A percentile compares a stretch with the other conserved stretches of the same genome.
These are phyloP conservation scores for Corynorhinus townsendii DNA, from an alignment of 2,113 vertebrate genomes.

Conservation along the genomic window DNA sequence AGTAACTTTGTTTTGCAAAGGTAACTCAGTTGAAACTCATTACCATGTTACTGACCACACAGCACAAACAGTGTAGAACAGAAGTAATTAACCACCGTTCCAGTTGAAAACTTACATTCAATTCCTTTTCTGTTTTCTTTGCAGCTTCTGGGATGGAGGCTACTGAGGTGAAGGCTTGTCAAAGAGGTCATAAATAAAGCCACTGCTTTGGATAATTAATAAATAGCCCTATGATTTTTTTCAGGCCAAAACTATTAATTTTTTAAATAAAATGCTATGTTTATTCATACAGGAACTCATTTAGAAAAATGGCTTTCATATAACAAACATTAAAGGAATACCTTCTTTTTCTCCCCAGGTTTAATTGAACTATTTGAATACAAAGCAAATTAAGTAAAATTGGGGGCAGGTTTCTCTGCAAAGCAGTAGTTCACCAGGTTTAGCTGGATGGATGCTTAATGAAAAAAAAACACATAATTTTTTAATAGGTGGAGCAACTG, in stretches of 20 bases:
- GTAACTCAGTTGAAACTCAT: constrained; percentile 54
- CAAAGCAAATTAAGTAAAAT: constrained; percentile 61
- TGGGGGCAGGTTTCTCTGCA: background rate
- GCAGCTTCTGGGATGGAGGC: constrained; percentile 14
- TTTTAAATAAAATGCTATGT: constrained; percentile 40
- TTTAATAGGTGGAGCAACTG: background rate
- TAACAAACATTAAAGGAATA: constrained; percentile 42
- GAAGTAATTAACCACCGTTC: constrained; percentile 46
- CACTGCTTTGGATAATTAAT: constrained; percentile 55
- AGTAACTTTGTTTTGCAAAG: constrained; percentile 23
- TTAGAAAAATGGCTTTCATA: constrained; percentile 68
- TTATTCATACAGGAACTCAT: constrained; percentile 52
- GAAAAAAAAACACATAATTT: background rate
- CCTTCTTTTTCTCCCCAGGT: constrained; percentile 61
- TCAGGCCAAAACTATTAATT: constrained; percentile 44
- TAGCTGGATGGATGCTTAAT: constrained; percentile 29
- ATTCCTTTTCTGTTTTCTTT: constrained; percentile 39
- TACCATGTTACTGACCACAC: constrained; percentile 34
- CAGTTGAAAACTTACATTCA: constrained; percentile 50
- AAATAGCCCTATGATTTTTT: constrained; percentile 14
- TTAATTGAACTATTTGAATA: constrained; percentile 64
- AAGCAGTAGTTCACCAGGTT: constrained; percentile 35
- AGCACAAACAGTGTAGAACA: constrained; percentile 44
- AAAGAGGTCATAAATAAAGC: constrained; percentile 53
- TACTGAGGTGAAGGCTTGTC: constrained; percentile 26